Base-by-base conservation (phyloP, 2,797 vertebrate species). In the Falco naumanni region DNA sequence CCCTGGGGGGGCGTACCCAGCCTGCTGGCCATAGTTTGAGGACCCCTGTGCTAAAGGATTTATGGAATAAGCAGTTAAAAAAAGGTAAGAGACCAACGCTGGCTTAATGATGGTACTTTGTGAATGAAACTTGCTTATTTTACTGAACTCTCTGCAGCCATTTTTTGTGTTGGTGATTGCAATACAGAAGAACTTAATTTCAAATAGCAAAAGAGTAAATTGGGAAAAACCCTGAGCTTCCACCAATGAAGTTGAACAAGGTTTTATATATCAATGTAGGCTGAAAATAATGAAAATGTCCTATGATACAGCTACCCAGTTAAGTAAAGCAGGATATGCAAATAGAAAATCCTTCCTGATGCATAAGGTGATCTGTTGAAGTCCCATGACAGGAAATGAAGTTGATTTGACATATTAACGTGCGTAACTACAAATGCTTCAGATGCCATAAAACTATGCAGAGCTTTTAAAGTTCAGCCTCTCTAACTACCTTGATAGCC, bases 391-490 rank as follows among this genome's bases (percentile, higher is more conserved):
- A 95, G 59, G 83, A 90, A 54, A 69, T 87, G 65, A 89, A 45
- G 7, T 93, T 97, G 51, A 5, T 41, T 89, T 89, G 85, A 82
- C 89, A 88, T 90, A 87, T 87, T 90, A 93, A 82, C 77, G 94
- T 95, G 82, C 11, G 7, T 63, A 93, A 28, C 69, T 89, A 81
- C 60, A 85, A 93, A 96, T 72, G 48, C 92, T 97, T 94, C 96
- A 96, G 84, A 53, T 91, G 45, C 47, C 89, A 64, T 97, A 95
- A 98, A 98, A 96, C 75, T 92, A 83, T 78, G 84, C 10, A 83
- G 34, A 9, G 28, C 48, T 90, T 89, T 94, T 94, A 81, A 94
- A 95, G 48, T 93, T 94, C 90, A 93, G 4, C 47, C 50, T 92
- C 89, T 50, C 13, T 85, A 96, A 92, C 66, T 70, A 18, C 68